Percentiles rank a stretch among this genome's conserved stretches.
phyloP scores from a whole-genome alignment of 1,140 invertebrate species.

The Trissolcus basalis region DNA sequence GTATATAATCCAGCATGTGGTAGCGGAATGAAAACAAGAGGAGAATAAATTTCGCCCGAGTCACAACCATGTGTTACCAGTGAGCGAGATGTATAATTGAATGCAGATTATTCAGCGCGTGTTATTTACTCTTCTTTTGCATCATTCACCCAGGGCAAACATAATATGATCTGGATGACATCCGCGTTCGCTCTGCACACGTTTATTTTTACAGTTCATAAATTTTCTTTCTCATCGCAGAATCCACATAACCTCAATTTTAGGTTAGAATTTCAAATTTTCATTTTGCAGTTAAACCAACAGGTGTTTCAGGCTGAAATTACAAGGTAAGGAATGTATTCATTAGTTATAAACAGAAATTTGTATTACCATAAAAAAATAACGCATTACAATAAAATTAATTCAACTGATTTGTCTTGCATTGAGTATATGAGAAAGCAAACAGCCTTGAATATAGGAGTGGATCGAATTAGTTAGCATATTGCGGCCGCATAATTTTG shows the following conservation, averaged over 20 bases:
- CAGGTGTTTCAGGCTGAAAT: too few relatives aligned
- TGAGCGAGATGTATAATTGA: constrained; percentile 32
- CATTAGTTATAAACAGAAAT: too few relatives aligned
- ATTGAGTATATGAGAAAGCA: neutral
- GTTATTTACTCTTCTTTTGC: constrained; percentile 28
- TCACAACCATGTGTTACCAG: constrained; percentile 38
- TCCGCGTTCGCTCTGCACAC: too few relatives aligned
- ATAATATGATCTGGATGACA: constrained; percentile 1
- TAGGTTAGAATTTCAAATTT: too few relatives aligned
- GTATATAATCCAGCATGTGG: constrained; percentile 26
- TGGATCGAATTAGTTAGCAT: constrained; percentile 21
- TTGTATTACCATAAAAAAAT: neutral
- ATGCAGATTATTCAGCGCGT: constrained; percentile 34
- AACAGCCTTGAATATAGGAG: constrained; percentile 3
- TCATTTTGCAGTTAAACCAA: too few relatives aligned
- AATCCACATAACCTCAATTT: too few relatives aligned
- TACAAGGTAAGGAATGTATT: too few relatives aligned
- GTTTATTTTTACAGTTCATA: too few relatives aligned
- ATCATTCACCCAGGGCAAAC: constrained; percentile 15
- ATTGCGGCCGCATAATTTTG: constrained; percentile 30
- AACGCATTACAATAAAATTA: constrained; percentile 16
- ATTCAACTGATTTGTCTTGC: constrained; percentile 22
- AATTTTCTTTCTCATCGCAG: too few relatives aligned
- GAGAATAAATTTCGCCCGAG: constrained; percentile 31
- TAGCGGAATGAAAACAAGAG: constrained; percentile 33